Evolutionary conservation across 2,797 vertebrate genomes (phyloP).

Genomic region (Toxotes lorentzi): DNA sequence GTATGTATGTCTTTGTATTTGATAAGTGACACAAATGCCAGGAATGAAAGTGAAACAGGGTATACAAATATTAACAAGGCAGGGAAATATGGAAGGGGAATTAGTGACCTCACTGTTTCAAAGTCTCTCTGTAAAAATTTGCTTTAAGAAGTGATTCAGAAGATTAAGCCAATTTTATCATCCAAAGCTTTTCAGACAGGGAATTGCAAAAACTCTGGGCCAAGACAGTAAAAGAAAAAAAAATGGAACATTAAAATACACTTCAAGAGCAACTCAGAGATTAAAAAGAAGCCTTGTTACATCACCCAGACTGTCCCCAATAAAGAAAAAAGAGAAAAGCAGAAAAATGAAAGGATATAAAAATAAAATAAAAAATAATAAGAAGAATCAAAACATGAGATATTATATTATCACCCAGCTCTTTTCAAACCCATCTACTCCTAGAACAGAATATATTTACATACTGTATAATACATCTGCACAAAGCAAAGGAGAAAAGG

Average conservation of each 20-base stretch:
- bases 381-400: background rate
- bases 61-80: background rate
- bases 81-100: background rate
- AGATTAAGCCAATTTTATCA: conserved; percentile 34
- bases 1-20: too few species aligned
- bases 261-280: conserved; percentile 13
- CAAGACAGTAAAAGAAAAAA: conserved; percentile 14
- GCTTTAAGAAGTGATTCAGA: conserved; percentile 9
- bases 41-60: background rate
- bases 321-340: background rate
- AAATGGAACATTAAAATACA: conserved; percentile 30
- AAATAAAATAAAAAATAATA: background rate
- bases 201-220: background rate
- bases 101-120: conserved; percentile 7
- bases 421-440: background rate
- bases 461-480: background rate
- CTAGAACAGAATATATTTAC: background rate
- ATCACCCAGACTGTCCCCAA: conserved; percentile 6
- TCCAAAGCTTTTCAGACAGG: conserved; percentile 4
- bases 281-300: conserved; percentile 10
- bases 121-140: conserved; percentile 11
- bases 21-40: background rate
- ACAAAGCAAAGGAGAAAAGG: background rate
- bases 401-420: background rate
- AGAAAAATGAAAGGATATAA: background rate